Evolutionary conservation across 2,113 vertebrate species (phyloP).

Genomic region (Eptatretus burgeri): DNA sequence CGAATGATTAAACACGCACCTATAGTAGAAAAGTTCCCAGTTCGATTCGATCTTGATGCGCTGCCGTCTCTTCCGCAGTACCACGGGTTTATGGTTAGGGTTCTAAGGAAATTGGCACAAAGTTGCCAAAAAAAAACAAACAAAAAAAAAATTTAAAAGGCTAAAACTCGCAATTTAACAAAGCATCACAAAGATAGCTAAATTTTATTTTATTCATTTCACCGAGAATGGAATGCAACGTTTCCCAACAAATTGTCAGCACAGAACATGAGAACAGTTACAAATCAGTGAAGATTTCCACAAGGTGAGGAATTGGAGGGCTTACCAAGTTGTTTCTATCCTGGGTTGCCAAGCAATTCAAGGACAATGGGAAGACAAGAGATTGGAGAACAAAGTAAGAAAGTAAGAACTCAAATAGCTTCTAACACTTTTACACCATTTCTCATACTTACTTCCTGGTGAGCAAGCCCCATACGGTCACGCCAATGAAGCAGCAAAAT

Average conservation of each 20-base stretch:
- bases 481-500: slow-evolving; percentile 89
- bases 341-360: slow-evolving; percentile 44
- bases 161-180: too few relatives aligned
- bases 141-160: too few relatives aligned
- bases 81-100: slow-evolving; percentile 70
- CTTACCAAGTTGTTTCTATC: slow-evolving; percentile 98
- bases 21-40: slow-evolving; percentile 97
- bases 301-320: slow-evolving; percentile 10
- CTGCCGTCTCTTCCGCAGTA: slow-evolving; percentile 71
- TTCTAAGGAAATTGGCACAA: slow-evolving; percentile 22
- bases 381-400: slow-evolving; percentile 18
- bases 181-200: too few relatives aligned
- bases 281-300: too few relatives aligned
- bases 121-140: too few relatives aligned
- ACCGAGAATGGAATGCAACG: too few relatives aligned
- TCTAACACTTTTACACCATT: neutral
- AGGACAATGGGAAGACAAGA: slow-evolving; percentile 22
- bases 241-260: too few relatives aligned
- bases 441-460: slow-evolving; percentile 53
- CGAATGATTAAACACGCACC: slow-evolving; percentile 18
- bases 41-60: slow-evolving; percentile 94
- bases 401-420: slow-evolving; percentile 15
- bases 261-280: too few relatives aligned
- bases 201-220: too few relatives aligned
- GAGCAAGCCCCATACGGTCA: slow-evolving; percentile 88